phyloP scores from a whole-genome alignment of 1,140 invertebrate species.

The Lasioglossum baleicum region DNA sequence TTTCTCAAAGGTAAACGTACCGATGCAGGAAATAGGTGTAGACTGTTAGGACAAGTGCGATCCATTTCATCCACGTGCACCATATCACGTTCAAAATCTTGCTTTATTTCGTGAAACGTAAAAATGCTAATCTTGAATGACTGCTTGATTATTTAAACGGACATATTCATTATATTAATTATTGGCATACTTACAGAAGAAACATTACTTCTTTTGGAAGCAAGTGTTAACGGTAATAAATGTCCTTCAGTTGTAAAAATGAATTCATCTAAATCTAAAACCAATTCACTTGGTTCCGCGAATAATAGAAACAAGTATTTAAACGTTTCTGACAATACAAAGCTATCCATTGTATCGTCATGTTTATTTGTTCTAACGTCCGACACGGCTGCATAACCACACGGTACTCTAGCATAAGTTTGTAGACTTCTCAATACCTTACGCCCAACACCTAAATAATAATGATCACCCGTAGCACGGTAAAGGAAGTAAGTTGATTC shows the following conservation, averaged over 20 bases:
- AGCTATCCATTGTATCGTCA: constrained; percentile 98
- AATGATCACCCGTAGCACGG: constrained; percentile 95
- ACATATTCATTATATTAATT: background rate
- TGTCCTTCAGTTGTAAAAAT: constrained; percentile 99
- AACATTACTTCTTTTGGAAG: constrained; percentile 77
- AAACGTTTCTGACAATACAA: constrained; percentile 98
- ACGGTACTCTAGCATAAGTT: constrained; percentile 93
- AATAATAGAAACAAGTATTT: constrained; percentile 98
- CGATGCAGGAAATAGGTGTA: constrained; percentile 89
- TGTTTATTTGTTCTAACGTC: constrained; percentile 94
- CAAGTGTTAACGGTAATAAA: constrained; percentile 93
- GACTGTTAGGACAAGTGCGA: constrained; percentile 92
- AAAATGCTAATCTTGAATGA: background rate
- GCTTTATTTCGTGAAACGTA: constrained; percentile 75
- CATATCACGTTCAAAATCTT: constrained; percentile 82
- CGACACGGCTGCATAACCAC: constrained; percentile 97
- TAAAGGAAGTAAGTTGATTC: constrained; percentile 99
- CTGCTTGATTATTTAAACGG: background rate
- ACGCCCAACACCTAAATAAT: constrained; percentile 96
- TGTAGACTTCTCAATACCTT: constrained; percentile 95
- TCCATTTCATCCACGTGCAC: constrained; percentile 80
- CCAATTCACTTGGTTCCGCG: constrained; percentile 91
- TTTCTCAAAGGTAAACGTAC: constrained; percentile 90
- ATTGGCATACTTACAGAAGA: constrained; percentile 75
- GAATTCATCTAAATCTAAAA: constrained; percentile 96